A percentile compares a stretch with the other conserved stretches of the same genome.
These are phyloP conservation scores for Trissolcus basalis DNA, from an alignment of 1,140 invertebrate genomes.

Conservation along the genomic window DNA sequence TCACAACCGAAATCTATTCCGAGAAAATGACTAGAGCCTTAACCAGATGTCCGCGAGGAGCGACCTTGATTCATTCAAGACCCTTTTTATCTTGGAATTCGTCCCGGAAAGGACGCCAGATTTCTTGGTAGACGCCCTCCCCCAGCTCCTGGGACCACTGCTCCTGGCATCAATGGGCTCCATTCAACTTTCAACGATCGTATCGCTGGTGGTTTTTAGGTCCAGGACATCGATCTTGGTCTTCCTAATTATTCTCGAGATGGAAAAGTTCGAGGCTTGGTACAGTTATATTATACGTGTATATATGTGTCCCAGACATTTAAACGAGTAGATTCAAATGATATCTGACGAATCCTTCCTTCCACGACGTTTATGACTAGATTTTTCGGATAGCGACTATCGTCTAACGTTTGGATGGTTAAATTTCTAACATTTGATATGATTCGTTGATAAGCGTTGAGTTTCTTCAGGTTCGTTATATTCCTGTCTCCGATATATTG, in stretches of 20 bases:
- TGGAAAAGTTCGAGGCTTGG: conserved; percentile 62
- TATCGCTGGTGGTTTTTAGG: conserved; percentile 71
- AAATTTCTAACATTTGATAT: conserved; percentile 17
- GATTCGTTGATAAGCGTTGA: conserved; percentile 28
- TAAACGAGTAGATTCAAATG: conserved; percentile 40
- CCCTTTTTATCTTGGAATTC: conserved; percentile 76
- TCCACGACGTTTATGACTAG: conserved; percentile 37
- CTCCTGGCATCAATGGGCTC: conserved; percentile 71
- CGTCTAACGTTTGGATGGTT: conserved; percentile 36
- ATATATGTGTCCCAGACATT: conserved; percentile 30
- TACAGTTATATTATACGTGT: conserved; percentile 34
- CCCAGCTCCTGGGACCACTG: conserved; percentile 49
- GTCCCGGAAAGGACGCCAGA: conserved; percentile 76
- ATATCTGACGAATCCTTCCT: conserved; percentile 9
- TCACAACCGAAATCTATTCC: conserved; percentile 48
- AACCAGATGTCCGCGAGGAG: conserved; percentile 56
- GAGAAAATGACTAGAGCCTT: conserved; percentile 50
- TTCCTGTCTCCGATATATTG: not conserved
- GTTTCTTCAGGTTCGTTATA: conserved; percentile 7
- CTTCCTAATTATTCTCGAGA: conserved; percentile 76
- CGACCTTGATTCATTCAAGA: conserved; percentile 76
- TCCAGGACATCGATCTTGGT: conserved; percentile 74
- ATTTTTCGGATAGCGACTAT: conserved; percentile 43
- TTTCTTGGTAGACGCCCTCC: conserved; percentile 72
- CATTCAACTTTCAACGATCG: conserved; percentile 74